Evolutionary conservation across 2,888 invertebrate genomes (phyloP), one percentile per base, ranked within the genome.

Genomic region (Atethmia centrago): DNA sequence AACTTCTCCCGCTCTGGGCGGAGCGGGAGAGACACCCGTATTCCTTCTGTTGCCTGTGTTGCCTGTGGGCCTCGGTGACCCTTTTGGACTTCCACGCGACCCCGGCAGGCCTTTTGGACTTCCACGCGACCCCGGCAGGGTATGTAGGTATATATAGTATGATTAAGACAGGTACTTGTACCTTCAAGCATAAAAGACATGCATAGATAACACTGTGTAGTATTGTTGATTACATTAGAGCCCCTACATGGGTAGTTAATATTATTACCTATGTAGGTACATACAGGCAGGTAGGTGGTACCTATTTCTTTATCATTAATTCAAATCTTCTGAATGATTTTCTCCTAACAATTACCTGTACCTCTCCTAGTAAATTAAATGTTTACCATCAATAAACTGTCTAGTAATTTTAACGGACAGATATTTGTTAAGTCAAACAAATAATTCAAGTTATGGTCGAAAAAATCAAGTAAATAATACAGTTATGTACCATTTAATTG

Each of bases 401-500:
- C 3, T 28, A 3, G 25, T 19, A 31, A 31, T 31, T 74, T 49
- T 21, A 14, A 40, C n/a, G 2, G 0, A 1, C 2, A 58, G 0
- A n/a, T 14, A 55, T 74, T 74, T 55, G n/a, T 16, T 21, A 31
- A 25, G 21, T 51, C 21, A 56, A 74, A 56, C 56, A 40, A 8
- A 9, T 58, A 36, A 51, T 28, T 36, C 36, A 59, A 59, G 31
- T 14, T 21, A 42, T 2, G 5, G 14, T 21, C 5, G 40, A 31
- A 55, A 47, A 49, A 28, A 53, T 8, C 16, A 16, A 28, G 16
- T 40, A 25, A 77, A 40, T 59, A 67, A 58, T 61, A 25, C 75
- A 70, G 47, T n/a, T 70, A 62, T 40, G 16, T 28, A 21, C 16
- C 9, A 76, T 28, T 55, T 16, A 49, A 64, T 64, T 42, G 25